Base-by-base conservation (phyloP, 1,140 invertebrate species). In the Bombus huntii region DNA sequence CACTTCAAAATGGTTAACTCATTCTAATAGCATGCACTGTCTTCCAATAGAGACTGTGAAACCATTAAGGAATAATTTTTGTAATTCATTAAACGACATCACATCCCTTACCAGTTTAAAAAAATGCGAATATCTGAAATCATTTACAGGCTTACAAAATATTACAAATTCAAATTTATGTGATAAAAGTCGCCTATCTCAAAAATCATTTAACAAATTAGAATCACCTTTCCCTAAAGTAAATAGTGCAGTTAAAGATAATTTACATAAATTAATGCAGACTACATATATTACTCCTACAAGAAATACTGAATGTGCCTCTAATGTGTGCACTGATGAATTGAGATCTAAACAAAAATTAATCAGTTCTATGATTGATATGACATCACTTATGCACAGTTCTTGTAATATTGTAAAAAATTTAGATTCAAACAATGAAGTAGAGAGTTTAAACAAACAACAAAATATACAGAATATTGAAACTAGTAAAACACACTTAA, bases 1-100 rank as follows among this genome's bases (percentile, higher is more conserved):
- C 22, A 73, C 25, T 0, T 76, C 91, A 5, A 83, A 85, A 34
- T 90, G 91, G 25, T 88, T 91, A 10, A 91, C 89, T 34, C 90
- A 93, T 22, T 95, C 93, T 2, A 93, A 91, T 42, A 94, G 94
- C 13, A 88, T 95, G 70, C 94, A 92, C 28, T 94, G 92, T 31
- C 70, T 95, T 59, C 88, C 93, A 44, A 73, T 92, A 22, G 89
- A 92, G 13, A 87, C 91, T 47, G 73, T 83, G 0, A 91, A 90
- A 59, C 89, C 90, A 1, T 77, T 91, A 10, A 92, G 81, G 73
- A 94, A 89, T 77, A 93, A 91, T 62, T 93, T 92, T 81, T 90
- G 91, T 42, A 95, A 89, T 72, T 94, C 95, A 1, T 80, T 94
- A 15, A 94, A 95, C 47, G 94, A 95, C 79, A 87, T 94, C 0